Evolutionary conservation across 2,797 vertebrate genomes (phyloP).

Genomic region (Garrulus glandarius): DNA sequence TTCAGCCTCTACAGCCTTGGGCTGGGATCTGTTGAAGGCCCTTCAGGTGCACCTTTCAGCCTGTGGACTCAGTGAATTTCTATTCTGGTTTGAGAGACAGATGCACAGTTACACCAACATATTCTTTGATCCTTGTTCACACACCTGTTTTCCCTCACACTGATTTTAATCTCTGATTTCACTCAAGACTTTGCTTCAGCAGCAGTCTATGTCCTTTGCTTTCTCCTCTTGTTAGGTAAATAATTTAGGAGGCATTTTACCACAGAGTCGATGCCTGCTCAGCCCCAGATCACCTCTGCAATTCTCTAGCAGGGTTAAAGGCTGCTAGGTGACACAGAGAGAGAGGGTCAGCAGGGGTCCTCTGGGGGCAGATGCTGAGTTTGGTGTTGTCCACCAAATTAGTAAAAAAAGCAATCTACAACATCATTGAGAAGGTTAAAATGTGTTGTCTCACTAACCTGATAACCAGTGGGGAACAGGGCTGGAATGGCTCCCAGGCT

Average conservation of each 20-base stretch:
- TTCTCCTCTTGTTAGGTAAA: background rate
- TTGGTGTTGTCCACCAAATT: background rate
- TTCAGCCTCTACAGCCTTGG: background rate
- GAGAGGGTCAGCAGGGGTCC: background rate
- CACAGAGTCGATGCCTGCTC: fast-evolving
- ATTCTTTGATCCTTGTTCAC: background rate
- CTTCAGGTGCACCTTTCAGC: background rate
- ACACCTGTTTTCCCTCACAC: background rate
- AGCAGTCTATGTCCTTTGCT: background rate
- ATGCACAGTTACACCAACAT: background rate
- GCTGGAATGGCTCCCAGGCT: background rate
- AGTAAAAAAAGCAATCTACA: background rate
- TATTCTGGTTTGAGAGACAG: background rate
- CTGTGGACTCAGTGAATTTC: background rate
- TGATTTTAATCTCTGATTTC: background rate
- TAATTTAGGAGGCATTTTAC: background rate
- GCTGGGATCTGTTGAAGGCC: background rate
- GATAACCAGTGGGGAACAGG: background rate
- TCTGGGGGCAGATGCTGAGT: background rate
- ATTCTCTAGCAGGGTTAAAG: background rate
- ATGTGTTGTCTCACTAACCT: background rate
- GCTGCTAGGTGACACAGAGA: background rate
- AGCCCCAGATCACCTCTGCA: background rate
- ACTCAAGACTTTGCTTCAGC: background rate
- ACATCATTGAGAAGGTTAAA: background rate